Percentiles rank a stretch among this genome's conserved stretches.
These are phyloP conservation scores for Nanorana parkeri DNA, from an alignment of 2,113 vertebrate genomes.

Conservation along the genomic window DNA sequence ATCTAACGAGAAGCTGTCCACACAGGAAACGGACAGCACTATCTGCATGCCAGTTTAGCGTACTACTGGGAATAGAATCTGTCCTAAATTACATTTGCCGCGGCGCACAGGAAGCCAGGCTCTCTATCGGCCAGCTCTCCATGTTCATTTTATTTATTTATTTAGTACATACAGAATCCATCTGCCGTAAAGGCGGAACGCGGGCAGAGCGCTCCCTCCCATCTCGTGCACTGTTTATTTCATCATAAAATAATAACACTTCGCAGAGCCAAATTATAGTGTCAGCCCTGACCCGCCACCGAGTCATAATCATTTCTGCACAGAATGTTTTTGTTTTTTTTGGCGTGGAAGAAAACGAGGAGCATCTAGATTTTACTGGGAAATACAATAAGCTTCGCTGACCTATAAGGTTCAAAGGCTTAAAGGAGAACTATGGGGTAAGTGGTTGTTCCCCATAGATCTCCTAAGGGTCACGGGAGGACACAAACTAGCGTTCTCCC, in stretches of 20 bases:
- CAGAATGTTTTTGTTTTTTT: slow-evolving; percentile 7
- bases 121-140: neutral
- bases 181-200: neutral
- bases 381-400: neutral
- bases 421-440: no score
- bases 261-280: slow-evolving; percentile 18
- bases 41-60: neutral
- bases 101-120: neutral
- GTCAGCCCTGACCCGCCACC: neutral
- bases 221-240: neutral
- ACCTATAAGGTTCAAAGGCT: no score
- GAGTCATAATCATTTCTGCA: neutral
- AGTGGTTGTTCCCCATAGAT: no score
- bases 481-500: no score
- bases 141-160: neutral
- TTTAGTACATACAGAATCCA: neutral
- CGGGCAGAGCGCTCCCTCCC: neutral
- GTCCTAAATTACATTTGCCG: slow-evolving; percentile 20
- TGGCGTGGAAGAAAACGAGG: neutral
- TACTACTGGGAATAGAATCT: slow-evolving; percentile 1
- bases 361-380: neutral
- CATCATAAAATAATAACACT: slow-evolving; percentile 38
- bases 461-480: no score
- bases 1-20: neutral
- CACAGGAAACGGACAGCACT: slow-evolving; percentile 17